phyloP scores from a whole-genome alignment of 2,113 vertebrate species.

The Thryonomys swinderianus region DNA sequence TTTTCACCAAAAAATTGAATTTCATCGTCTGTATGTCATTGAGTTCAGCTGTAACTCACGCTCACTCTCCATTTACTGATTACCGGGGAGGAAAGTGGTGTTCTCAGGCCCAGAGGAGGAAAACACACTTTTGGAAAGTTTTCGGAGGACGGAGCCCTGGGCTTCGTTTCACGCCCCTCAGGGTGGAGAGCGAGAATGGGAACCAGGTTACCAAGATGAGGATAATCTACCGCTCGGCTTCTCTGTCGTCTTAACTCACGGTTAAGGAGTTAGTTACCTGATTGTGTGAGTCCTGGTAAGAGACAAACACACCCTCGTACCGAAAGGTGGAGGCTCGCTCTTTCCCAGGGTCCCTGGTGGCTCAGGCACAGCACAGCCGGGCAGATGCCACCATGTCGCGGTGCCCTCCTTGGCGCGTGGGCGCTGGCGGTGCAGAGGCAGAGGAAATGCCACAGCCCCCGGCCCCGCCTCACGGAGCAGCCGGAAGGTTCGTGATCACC shows the following conservation, averaged over 20 bases:
- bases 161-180: background rate
- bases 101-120: background rate
- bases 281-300: background rate
- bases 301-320: background rate
- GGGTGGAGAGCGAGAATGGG: background rate
- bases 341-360: background rate
- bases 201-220: background rate
- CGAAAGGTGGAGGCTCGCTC: background rate
- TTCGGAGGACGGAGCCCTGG: background rate
- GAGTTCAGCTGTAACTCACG: background rate
- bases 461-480: background rate
- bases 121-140: background rate
- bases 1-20: background rate
- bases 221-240: background rate
- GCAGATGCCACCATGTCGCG: background rate
- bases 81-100: background rate
- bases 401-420: background rate
- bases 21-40: background rate
- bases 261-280: background rate
- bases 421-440: background rate
- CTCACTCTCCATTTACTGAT: background rate
- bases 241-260: background rate
- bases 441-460: background rate
- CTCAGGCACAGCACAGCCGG: background rate
- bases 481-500: background rate